These are phyloP conservation scores for Cephus runcator DNA, from an alignment of 2,888 invertebrate genomes.

Conservation along the genomic window DNA sequence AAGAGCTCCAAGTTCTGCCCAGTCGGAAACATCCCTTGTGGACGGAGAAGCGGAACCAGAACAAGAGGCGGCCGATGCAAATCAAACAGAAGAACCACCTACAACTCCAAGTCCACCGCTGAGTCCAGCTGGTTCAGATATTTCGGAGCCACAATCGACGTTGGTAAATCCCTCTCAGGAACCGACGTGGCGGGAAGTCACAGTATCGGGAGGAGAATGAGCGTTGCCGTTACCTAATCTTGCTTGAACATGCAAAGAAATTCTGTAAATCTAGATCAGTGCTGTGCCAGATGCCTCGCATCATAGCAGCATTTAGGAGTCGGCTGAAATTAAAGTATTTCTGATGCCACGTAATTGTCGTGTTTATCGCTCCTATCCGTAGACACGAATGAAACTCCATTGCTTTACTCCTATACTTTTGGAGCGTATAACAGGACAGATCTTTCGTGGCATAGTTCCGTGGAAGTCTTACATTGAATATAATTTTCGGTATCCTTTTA, in stretches of 20 bases:
- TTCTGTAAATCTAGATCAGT: not conserved
- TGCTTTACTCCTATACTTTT: not conserved
- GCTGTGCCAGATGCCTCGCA: not conserved
- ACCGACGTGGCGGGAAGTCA: conserved; percentile 67
- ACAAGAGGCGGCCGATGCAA: conserved; percentile 43
- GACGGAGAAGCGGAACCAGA: conserved; percentile 55
- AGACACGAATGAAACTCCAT: not conserved
- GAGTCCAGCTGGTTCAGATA: conserved; percentile 64
- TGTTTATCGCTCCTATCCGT: not conserved
- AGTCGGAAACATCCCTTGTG: conserved; percentile 49
- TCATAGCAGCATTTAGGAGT: not conserved
- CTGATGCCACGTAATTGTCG: not conserved
- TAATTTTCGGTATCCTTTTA: not conserved
- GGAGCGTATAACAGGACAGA: not conserved
- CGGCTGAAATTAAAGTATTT: not conserved
- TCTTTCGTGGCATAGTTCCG: not conserved
- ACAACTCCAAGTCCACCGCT: conserved; percentile 61
- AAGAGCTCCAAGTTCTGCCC: conserved; percentile 49
- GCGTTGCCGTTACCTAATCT: conserved; percentile 1
- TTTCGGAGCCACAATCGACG: conserved; percentile 56
- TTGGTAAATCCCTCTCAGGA: conserved; percentile 61
- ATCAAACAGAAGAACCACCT: conserved; percentile 49
- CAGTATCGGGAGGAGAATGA: conserved; percentile 69
- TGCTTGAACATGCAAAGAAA: conserved; percentile 5
- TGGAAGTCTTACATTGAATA: not conserved